These are phyloP conservation scores for Biston stratarius DNA, from an alignment of 2,888 invertebrate genomes.

Conservation along the genomic window DNA sequence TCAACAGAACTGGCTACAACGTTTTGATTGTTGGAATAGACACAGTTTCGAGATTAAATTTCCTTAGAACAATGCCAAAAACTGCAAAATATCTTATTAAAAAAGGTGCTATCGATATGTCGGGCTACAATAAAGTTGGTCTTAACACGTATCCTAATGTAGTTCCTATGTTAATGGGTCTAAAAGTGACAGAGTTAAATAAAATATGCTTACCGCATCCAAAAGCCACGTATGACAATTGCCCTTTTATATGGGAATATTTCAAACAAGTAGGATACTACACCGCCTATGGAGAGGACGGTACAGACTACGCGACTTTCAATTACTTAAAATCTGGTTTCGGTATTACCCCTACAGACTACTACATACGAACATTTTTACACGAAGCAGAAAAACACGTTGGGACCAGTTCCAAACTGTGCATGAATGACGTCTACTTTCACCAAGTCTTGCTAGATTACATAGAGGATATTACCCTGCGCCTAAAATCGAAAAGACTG, in stretches of 20 bases:
- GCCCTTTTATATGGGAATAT: constrained; percentile 94
- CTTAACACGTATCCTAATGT: constrained; percentile 98
- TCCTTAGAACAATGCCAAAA: constrained; percentile 93
- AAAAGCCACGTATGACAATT: constrained; percentile 90
- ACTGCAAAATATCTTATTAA: constrained; percentile 88
- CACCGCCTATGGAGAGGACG: constrained; percentile 94
- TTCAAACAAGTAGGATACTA: constrained; percentile 90
- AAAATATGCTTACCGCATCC: constrained; percentile 88
- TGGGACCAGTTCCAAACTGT: constrained; percentile 89
- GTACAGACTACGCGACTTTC: constrained; percentile 91
- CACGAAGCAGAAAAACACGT: constrained; percentile 88
- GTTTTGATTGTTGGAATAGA: constrained; percentile 94
- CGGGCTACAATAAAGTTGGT: constrained; percentile 97
- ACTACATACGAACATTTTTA: constrained; percentile 92
- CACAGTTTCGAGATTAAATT: constrained; percentile 94
- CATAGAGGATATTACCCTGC: constrained; percentile 87
- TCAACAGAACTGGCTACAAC: constrained; percentile 78
- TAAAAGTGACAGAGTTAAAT: constrained; percentile 88
- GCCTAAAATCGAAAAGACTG: constrained; percentile 86
- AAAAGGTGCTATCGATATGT: constrained; percentile 91
- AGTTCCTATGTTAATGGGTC: constrained; percentile 92
- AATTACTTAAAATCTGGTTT: constrained; percentile 93
- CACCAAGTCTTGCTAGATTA: constrained; percentile 91
- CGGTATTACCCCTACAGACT: constrained; percentile 92
- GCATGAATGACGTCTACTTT: constrained; percentile 90